These are phyloP conservation scores for Epinephelus malabaricus DNA, from an alignment of 2,797 vertebrate species.

Conservation along the genomic window DNA sequence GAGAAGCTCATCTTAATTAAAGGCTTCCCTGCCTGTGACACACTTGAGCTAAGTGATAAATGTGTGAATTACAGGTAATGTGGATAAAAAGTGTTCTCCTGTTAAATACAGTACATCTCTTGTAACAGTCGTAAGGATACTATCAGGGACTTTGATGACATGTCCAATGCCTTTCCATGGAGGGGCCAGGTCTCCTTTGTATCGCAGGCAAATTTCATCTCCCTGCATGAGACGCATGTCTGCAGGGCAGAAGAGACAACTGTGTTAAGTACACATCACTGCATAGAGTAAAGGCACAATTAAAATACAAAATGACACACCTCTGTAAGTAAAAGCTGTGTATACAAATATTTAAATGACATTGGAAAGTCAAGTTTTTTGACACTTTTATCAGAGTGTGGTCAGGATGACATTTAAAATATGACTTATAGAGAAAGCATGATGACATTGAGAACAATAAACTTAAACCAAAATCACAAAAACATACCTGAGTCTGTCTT, in stretches of 20 bases:
- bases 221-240: conserved; percentile 98
- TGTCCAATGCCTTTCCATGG: conserved; percentile 97
- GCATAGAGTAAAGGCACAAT: neutral
- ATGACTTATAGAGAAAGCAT: conserved; percentile 6
- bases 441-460: conserved; percentile 6
- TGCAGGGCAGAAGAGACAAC: conserved; percentile 57
- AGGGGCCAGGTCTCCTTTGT: conserved; percentile 95
- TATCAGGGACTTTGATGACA: conserved; percentile 97
- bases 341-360: neutral
- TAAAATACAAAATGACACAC: neutral
- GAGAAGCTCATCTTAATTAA: neutral
- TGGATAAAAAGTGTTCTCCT: neutral
- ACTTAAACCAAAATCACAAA: conserved; percentile 58
- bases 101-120: neutral
- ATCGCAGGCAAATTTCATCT: conserved; percentile 96
- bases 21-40: neutral
- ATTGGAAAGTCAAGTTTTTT: neutral
- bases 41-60: neutral
- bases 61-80: neutral
- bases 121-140: conserved; percentile 88
- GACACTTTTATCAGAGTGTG: neutral
- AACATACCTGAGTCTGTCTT: conserved; percentile 94
- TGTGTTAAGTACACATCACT: conserved; percentile 1
- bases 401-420: neutral
- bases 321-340: neutral